These are phyloP conservation scores for Akabosia matsudoensis DNA, from an alignment of 1,140 invertebrate genomes.

Conservation along the genomic window DNA sequence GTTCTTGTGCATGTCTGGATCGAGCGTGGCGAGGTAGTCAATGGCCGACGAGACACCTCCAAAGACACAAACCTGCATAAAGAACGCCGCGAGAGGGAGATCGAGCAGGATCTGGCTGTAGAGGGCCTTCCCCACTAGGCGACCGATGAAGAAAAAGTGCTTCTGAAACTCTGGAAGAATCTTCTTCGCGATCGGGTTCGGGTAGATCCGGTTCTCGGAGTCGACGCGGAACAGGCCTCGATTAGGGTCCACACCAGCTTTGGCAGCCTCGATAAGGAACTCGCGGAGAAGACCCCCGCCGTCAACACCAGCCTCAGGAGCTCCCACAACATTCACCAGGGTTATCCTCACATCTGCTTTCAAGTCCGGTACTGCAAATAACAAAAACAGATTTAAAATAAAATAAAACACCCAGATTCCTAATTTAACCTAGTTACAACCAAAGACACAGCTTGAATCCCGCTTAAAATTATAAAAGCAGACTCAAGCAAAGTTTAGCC, in stretches of 20 bases:
- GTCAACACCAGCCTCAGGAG: slow-evolving; percentile 93
- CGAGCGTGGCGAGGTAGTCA: slow-evolving; percentile 86
- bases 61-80: slow-evolving; percentile 60
- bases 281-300: slow-evolving; percentile 89
- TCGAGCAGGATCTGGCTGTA: slow-evolving; percentile 94
- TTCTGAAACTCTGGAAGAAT: slow-evolving; percentile 78
- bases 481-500: neutral
- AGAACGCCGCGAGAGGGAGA: slow-evolving; percentile 88
- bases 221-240: slow-evolving; percentile 89
- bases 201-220: slow-evolving; percentile 88
- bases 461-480: no score
- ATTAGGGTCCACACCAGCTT: slow-evolving; percentile 95
- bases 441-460: no score
- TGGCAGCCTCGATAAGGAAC: slow-evolving; percentile 84
- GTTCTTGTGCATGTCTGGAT: slow-evolving; percentile 88
- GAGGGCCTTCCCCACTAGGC: slow-evolving; percentile 91
- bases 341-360: slow-evolving; percentile 81
- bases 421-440: no score
- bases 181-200: slow-evolving; percentile 84
- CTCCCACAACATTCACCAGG: slow-evolving; percentile 80
- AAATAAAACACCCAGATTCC: neutral
- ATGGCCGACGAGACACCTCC: slow-evolving; percentile 81
- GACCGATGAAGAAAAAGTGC: slow-evolving; percentile 94
- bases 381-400: neutral
- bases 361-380: slow-evolving; percentile 72